Conservation (phyloP, 2,113 vertebrate species). For the Cyphomyrus discorhynchus region DNA sequence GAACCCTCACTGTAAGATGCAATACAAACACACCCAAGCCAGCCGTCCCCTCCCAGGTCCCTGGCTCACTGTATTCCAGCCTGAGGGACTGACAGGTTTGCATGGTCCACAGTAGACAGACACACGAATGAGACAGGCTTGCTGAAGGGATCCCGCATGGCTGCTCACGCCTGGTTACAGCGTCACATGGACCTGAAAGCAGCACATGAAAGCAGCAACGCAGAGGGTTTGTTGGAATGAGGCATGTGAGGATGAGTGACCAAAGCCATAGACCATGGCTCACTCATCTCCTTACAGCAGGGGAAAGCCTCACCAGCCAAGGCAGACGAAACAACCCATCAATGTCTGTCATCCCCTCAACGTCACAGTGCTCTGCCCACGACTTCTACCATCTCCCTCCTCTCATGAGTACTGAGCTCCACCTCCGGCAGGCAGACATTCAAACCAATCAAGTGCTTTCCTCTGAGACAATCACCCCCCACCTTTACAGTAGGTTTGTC, state of each 20-base stretch:
- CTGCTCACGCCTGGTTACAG: neutral
- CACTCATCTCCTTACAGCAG: neutral
- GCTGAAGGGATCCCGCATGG: neutral
- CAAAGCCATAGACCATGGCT: neutral
- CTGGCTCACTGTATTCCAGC: neutral
- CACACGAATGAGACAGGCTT: neutral
- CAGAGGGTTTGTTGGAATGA: neutral
- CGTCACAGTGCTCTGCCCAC: neutral
- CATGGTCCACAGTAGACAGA: neutral
- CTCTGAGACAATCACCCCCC: neutral
- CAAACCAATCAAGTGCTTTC: neutral
- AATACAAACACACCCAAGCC: neutral
- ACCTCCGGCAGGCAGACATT: neutral
- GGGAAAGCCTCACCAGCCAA: neutral
- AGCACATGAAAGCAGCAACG: neutral
- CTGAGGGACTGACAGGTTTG: neutral
- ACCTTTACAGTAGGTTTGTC: neutral
- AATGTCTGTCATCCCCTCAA: neutral
- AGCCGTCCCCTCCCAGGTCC: neutral
- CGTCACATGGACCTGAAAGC: neutral
- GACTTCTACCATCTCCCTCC: neutral
- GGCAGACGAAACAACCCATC: neutral
- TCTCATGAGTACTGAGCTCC: neutral
- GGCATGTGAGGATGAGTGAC: neutral
- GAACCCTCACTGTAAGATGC: constrained; percentile 37